These are phyloP conservation scores for Tenebrio molitor DNA, from an alignment of 1,140 invertebrate species.

Conservation along the genomic window DNA sequence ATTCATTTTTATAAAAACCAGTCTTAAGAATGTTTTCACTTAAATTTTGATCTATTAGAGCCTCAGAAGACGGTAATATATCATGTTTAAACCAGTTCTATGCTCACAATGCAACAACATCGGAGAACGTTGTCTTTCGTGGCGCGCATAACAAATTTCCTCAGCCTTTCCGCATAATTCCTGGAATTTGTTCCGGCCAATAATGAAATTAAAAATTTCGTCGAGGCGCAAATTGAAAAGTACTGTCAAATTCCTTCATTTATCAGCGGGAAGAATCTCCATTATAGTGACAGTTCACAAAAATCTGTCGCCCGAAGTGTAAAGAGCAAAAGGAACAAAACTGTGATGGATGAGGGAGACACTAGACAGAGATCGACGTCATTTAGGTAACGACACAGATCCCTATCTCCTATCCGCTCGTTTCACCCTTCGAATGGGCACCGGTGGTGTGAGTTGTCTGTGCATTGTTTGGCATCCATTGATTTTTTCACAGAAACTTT, in stretches of 20 bases:
- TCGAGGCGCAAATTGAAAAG: neutral
- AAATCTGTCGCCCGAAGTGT: constrained; percentile 14
- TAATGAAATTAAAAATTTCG: neutral
- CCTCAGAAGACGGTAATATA: too few relatives aligned
- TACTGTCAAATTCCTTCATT: constrained; percentile 4
- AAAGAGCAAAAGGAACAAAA: constrained; percentile 10
- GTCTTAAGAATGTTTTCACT: too few relatives aligned
- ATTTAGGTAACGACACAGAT: constrained; percentile 32
- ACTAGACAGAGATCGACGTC: constrained; percentile 15
- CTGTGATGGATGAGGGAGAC: constrained; percentile 4
- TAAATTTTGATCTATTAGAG: too few relatives aligned
- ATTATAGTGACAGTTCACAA: neutral
- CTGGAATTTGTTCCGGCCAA: neutral
- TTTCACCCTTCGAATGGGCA: constrained; percentile 13
- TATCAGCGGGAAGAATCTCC: neutral
- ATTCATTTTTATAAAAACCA: too few relatives aligned
- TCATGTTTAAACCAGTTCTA: too few relatives aligned
- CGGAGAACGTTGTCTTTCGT: too few relatives aligned
- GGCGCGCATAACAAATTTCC: too few relatives aligned
- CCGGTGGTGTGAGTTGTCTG: neutral
- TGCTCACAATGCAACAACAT: too few relatives aligned
- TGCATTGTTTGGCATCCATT: constrained; percentile 19
- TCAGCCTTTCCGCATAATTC: too few relatives aligned
- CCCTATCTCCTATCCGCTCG: neutral
- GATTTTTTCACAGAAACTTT: constrained; percentile 18